Conservation (phyloP, 2,113 vertebrate species). For the Salminus brasiliensis region DNA sequence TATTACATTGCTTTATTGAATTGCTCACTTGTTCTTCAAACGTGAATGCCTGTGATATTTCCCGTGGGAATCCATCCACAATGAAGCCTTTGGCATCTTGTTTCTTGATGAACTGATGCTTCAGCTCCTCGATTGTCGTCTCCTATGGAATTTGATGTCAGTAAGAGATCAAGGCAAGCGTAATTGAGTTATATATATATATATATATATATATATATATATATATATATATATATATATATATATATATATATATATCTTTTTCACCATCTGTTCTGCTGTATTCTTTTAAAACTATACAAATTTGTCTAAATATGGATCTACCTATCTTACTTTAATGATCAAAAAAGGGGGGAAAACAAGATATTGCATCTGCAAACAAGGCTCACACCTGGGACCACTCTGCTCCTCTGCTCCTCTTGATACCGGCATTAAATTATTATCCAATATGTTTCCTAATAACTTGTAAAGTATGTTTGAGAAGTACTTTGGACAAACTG, state of each 20-base stretch:
- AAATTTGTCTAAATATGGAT: not conserved
- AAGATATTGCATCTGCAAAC: not conserved
- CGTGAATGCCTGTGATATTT: constrained; percentile 72
- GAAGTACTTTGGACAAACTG: no score
- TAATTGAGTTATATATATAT: no score
- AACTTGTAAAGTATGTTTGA: no score
- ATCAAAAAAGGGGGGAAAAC: no score
- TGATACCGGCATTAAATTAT: not conserved
- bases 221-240: no score
- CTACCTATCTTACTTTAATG: not conserved
- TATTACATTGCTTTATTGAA: constrained; percentile 40
- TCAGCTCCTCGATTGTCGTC: constrained; percentile 72
- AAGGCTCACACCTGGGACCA: not conserved
- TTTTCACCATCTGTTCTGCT: not conserved
- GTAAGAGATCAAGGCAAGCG: not conserved
- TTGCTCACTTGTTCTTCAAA: constrained; percentile 72
- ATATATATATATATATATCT: no score
- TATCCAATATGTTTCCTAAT: not conserved
- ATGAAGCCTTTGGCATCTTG: constrained; percentile 70
- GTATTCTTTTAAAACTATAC: not conserved
- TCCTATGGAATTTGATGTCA: constrained; percentile 57
- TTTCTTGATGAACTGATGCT: constrained; percentile 74
- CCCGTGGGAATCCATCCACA: constrained; percentile 74
- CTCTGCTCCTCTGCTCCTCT: not conserved
- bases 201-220: no score